Evolutionary conservation across 2,888 invertebrate genomes (phyloP), one percentile per base, ranked within the genome.

Genomic region (Melanophora roralis): DNA sequence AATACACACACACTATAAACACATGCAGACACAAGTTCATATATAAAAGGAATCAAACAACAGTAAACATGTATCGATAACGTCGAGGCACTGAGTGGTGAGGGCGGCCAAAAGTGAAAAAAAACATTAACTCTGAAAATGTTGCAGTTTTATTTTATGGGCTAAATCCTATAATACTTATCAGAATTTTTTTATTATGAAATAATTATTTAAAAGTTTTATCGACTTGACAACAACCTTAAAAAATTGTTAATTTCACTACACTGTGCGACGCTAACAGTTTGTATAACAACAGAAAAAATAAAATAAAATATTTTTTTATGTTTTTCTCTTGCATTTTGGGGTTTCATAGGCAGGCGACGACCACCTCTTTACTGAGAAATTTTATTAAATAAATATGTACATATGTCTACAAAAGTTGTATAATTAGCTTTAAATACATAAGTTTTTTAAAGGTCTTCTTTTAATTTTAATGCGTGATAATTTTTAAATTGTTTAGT

Each of bases 391-490:
- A 60, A 69, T 47, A 69, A 43, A 65, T 16, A 60, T 67, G 59
- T 47, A 69, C 34, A 65, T 16, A 60, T 67, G 59, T 59, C 34
- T 67, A 51, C n/a, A 51, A 16, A 51, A 60, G 47, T 59, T 60
- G 45, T 47, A 27, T 59, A 47, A 65, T 67, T 67, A 51, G 40
- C 55, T 62, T 57, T 55, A 49, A 74, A 36, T 40, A 2, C 5
- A 43, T 12, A 27, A 27, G 27, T 27, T 34, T 69, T 76, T 76
- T 69, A 69, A 76, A 69, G 64, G 76, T 76, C 62, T 76, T 76
- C 64, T 60, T 47, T 53, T 49, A 21, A 12, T 47, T 21, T 11
- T 36, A 5, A 6, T 16, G 38, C 27, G 11, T 16, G 45, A 62
- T 67, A 69, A 69, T 79, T 79, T 65, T 14, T 8, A 40, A 69